Conservation (phyloP, 2,797 vertebrate genomes). For the Oryzias sinensis region DNA sequence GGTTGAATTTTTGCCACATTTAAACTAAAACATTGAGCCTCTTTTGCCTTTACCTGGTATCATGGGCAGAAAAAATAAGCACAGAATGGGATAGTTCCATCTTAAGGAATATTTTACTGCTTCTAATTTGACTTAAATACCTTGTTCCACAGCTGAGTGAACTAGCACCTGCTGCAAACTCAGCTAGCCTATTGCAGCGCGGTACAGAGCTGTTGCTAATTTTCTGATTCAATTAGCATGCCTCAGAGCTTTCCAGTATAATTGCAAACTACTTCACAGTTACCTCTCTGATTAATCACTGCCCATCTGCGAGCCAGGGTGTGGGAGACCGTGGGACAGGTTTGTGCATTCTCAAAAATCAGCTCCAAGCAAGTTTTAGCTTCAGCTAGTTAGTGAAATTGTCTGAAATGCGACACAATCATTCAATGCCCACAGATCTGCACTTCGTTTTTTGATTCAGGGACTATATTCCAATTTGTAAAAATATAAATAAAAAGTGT, state of each 20-base stretch:
- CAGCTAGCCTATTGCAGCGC: slow-evolving; percentile 97
- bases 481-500: not conserved
- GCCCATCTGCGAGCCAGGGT: slow-evolving; percentile 96
- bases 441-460: not conserved
- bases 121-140: slow-evolving; percentile 99
- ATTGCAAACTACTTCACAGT: slow-evolving; percentile 99
- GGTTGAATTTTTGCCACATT: no score
- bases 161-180: slow-evolving; percentile 99
- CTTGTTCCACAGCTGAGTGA: slow-evolving; percentile 99
- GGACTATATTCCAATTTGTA: no score
- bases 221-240: slow-evolving; percentile 99
- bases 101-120: slow-evolving; percentile 98
- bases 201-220: slow-evolving; percentile 90
- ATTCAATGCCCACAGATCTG: not conserved
- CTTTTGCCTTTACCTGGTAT: slow-evolving; percentile 72
- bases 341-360: slow-evolving; percentile 90
- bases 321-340: slow-evolving; percentile 94
- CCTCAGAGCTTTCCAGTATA: slow-evolving; percentile 99
- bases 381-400: slow-evolving; percentile 16
- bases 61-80: slow-evolving; percentile 90
- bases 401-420: slow-evolving; percentile 2
- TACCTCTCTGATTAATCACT: slow-evolving; percentile 99
- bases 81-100: slow-evolving; percentile 98
- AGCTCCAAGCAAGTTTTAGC: slow-evolving; percentile 68
- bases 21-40: no score